phyloP scores from a whole-genome alignment of 1,140 invertebrate genomes.

The Aethina tumida region DNA sequence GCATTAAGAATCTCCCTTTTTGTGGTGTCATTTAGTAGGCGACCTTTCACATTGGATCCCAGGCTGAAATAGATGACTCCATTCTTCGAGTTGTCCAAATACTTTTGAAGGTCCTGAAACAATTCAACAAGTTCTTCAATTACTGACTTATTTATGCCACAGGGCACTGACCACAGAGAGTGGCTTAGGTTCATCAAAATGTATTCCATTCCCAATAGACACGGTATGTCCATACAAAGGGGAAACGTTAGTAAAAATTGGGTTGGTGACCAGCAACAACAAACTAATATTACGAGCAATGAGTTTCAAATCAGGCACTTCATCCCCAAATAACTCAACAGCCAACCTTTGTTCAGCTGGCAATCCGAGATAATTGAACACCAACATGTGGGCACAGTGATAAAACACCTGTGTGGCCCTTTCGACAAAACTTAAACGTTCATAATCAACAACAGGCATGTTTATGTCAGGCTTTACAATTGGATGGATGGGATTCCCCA shows the following conservation, averaged over 20 bases:
- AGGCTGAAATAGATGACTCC: constrained; percentile 51
- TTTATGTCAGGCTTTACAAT: constrained; percentile 35
- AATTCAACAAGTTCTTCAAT: too few relatives aligned
- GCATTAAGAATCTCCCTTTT: constrained; percentile 39
- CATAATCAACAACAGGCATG: constrained; percentile 5
- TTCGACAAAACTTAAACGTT: constrained; percentile 12
- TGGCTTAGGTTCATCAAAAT: constrained; percentile 34
- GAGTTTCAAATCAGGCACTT: constrained; percentile 35
- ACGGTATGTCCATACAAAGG: constrained; percentile 39
- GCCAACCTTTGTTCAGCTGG: constrained; percentile 26
- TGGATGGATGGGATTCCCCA: constrained; percentile 38
- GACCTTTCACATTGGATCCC: constrained; percentile 45
- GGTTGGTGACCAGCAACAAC: constrained; percentile 43
- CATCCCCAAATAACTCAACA: constrained; percentile 35
- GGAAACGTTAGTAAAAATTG: constrained; percentile 35
- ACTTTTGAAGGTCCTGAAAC: constrained; percentile 37
- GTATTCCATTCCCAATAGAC: constrained; percentile 40
- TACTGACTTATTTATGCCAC: too few relatives aligned
- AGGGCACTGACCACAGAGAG: too few relatives aligned
- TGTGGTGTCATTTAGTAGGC: constrained; percentile 39
- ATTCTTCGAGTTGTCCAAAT: constrained; percentile 37
- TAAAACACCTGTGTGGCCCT: constrained; percentile 15
- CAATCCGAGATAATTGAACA: constrained; percentile 10
- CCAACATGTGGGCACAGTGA: not conserved
- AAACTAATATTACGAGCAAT: constrained; percentile 41